Conservation (phyloP, 1,140 invertebrate genomes). For the Lordiphosa collinella region DNA sequence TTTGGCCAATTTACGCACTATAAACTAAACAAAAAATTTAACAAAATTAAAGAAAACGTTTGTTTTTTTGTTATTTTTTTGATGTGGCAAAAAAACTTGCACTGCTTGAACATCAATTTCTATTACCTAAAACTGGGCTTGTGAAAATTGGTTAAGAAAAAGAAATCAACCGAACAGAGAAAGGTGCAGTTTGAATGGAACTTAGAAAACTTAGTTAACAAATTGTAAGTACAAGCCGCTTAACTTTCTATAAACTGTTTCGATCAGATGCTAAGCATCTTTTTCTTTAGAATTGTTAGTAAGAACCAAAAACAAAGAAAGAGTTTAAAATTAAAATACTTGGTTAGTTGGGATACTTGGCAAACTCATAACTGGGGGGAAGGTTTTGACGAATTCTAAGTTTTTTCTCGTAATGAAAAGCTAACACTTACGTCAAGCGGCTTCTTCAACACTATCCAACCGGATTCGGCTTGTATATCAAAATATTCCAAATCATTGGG, state of each 20-base stretch:
- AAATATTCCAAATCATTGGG: constrained; percentile 94
- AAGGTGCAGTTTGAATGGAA: constrained; percentile 68
- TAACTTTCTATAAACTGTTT: constrained; percentile 10
- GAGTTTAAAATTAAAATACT: constrained; percentile 40
- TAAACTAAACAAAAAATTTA: constrained; percentile 70
- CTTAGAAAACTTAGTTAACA: constrained; percentile 37
- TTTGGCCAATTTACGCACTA: constrained; percentile 69
- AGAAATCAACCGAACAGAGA: constrained; percentile 21
- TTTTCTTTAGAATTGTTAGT: constrained; percentile 50
- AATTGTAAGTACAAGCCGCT: constrained; percentile 30
- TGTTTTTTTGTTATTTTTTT: constrained; percentile 14
- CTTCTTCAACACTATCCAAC: constrained; percentile 96
- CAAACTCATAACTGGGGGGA: constrained; percentile 42
- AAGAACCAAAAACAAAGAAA: constrained; percentile 34
- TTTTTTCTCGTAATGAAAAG: constrained; percentile 29
- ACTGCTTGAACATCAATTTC: constrained; percentile 63
- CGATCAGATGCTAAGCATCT: constrained; percentile 27
- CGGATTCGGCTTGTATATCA: constrained; percentile 96
- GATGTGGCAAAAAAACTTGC: constrained; percentile 77
- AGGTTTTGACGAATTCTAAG: background rate
- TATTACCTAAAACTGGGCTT: constrained; percentile 34
- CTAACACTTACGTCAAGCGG: constrained; percentile 94
- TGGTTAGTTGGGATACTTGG: constrained; percentile 48
- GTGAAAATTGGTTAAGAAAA: constrained; percentile 29
- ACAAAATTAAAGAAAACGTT: constrained; percentile 3